phyloP scores from a whole-genome alignment of 2,797 vertebrate species.

The Lagocephalus sceleratus region DNA sequence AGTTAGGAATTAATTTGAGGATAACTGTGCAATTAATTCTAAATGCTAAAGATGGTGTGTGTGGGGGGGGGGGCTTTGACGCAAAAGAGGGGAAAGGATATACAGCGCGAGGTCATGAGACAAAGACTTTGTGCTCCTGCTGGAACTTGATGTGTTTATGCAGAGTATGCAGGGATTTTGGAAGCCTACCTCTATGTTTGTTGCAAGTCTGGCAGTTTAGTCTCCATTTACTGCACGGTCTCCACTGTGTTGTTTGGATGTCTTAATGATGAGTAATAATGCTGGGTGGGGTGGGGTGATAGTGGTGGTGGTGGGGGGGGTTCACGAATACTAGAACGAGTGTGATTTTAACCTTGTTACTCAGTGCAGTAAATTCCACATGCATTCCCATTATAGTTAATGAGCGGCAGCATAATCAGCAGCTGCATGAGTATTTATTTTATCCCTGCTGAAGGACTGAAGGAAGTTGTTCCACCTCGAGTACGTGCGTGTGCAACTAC shows the following conservation, averaged over 20 bases:
- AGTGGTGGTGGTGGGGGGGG: too few relatives aligned
- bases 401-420: conserved; percentile 62
- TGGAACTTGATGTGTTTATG: conserved; percentile 50
- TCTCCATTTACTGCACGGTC: conserved; percentile 32
- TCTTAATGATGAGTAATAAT: conserved; percentile 68
- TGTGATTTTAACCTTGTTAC: conserved; percentile 63
- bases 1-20: conserved; percentile 88
- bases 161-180: conserved; percentile 23
- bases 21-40: conserved; percentile 87
- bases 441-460: conserved; percentile 30
- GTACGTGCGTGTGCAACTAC: too few relatives aligned
- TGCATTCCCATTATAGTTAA: conserved; percentile 67
- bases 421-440: conserved; percentile 25
- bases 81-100: conserved; percentile 66
- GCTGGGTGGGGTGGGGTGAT: too few relatives aligned
- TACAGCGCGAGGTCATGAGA: conserved; percentile 70
- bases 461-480: conserved; percentile 33
- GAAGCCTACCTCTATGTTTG: conserved; percentile 37
- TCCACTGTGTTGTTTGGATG: conserved; percentile 38
- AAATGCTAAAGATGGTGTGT: conserved; percentile 78
- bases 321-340: conserved; percentile 51
- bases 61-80: conserved; percentile 61
- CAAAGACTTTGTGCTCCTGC: conserved; percentile 62
- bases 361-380: conserved; percentile 61
- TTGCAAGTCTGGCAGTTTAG: conserved; percentile 43